Percentiles rank a stretch among this genome's conserved stretches.
These are phyloP conservation scores for Galerucella nymphaeae DNA, from an alignment of 2,888 invertebrate species.

Conservation along the genomic window DNA sequence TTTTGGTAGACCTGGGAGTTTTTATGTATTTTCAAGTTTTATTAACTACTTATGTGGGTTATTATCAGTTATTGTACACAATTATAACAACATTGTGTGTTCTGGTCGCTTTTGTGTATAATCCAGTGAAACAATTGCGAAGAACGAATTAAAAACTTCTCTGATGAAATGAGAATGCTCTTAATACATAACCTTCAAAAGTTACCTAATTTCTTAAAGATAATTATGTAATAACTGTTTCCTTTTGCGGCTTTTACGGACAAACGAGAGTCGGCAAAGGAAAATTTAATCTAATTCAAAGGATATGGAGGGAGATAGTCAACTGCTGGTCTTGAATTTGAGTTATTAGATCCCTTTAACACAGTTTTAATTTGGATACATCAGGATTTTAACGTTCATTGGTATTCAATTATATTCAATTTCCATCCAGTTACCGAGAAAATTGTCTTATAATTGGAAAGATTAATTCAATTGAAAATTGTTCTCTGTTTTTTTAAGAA, in stretches of 20 bases:
- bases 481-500: background rate
- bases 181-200: conserved; percentile 6
- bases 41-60: too few relatives aligned
- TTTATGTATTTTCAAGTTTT: too few relatives aligned
- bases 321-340: background rate
- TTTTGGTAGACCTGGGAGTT: too few relatives aligned
- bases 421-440: background rate
- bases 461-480: background rate
- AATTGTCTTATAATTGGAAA: background rate
- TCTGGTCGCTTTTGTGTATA: too few relatives aligned
- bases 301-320: background rate
- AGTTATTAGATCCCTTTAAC: background rate
- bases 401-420: too few relatives aligned
- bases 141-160: background rate
- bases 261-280: background rate
- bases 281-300: background rate
- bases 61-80: too few relatives aligned
- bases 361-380: background rate
- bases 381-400: background rate
- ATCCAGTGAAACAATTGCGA: too few relatives aligned
- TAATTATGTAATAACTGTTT: conserved; percentile 20
- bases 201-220: background rate
- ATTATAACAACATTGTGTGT: too few relatives aligned
- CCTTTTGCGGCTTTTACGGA: background rate
- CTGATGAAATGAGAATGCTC: background rate